A percentile compares a stretch with the other conserved stretches of the same genome.
Conservation (phyloP, 2,888 invertebrate species). For the Creontiades dilutus region DNA sequence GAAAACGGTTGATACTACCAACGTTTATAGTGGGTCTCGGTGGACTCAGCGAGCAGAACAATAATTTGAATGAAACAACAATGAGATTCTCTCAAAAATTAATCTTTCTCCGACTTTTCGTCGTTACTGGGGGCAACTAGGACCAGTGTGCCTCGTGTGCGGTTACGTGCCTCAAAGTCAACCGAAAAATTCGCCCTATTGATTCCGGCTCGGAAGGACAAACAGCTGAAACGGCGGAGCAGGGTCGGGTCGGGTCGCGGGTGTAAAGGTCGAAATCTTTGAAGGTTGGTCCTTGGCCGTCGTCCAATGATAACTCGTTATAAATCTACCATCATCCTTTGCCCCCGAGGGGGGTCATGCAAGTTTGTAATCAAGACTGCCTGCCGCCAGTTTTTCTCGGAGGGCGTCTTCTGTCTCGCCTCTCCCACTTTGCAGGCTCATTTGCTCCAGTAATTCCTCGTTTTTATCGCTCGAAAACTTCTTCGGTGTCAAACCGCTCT, state of each 20-base stretch:
- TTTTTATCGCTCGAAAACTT: neutral
- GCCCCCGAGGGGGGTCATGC: conserved; percentile 42
- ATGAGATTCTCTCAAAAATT: no score
- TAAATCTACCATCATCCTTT: conserved; percentile 18
- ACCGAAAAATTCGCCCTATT: neutral
- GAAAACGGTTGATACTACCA: no score
- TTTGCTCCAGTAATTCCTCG: neutral
- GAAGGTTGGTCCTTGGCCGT: conserved; percentile 13
- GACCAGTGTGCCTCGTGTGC: no score
- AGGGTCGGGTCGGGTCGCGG: conserved; percentile 42
- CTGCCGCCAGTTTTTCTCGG: neutral
- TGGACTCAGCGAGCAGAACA: no score
- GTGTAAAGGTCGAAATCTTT: conserved; percentile 43
- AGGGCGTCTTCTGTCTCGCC: neutral
- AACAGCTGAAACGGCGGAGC: no score
- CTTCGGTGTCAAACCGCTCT: neutral
- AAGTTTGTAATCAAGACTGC: conserved; percentile 57
- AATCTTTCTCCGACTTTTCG: no score
- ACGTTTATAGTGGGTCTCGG: no score
- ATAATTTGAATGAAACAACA: no score
- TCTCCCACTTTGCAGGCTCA: neutral
- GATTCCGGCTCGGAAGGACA: conserved; percentile 8
- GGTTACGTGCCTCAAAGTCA: neutral
- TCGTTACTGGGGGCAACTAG: no score
- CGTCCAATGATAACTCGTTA: conserved; percentile 57